Evolutionary conservation across 2,797 vertebrate genomes (phyloP), one percentile per base, ranked within the genome.

Genomic region (Oophaga sylvatica): DNA sequence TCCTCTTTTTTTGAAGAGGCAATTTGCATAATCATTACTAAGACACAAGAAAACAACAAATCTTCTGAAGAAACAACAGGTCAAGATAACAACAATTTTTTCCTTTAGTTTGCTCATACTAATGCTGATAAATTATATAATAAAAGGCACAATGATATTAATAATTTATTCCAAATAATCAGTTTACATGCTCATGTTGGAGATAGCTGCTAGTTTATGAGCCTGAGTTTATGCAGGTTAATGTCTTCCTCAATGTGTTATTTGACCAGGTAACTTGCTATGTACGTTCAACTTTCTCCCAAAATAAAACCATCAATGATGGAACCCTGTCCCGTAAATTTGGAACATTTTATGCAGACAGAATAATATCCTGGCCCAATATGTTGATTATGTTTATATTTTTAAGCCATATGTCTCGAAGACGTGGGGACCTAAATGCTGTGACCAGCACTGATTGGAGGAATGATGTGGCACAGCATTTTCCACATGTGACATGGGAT

Each of bases 21-120:
- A 26, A 26, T 26, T 26, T 26, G 26, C 26, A 26, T 26, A 26
- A 26, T 26, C 26, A 26, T 26, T 26, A 26, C 26, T 26, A 26
- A 31, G 48, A 79, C 45, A 68, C 62, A 80, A 68, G 62, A 85
- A 68, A 80, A 59, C 75, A 56, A 56, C 48, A n/a, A 67, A 68
- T 67, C 22, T 45, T 79, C 13, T 13, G 29, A 85, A 16, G 62
- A n/a, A 9, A 26, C 62, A 85, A 35, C 26, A 85, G 82, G 82
- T 84, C 82, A 84, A 70, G 81, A 19, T 8, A 62, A 45, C 26
- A 73, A 26, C 26, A 73, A 26, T 59, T 84, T 67, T 20, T 19
- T 45, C 82, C 75, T 73, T 84, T 75, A 75, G 35, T 59, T 73
- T 84, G 57, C 45, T 56, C 17, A 75, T 16, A 62, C 29, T 75